phyloP scores from a whole-genome alignment of 1,140 invertebrate species.

The Lanistes nyassanus region DNA sequence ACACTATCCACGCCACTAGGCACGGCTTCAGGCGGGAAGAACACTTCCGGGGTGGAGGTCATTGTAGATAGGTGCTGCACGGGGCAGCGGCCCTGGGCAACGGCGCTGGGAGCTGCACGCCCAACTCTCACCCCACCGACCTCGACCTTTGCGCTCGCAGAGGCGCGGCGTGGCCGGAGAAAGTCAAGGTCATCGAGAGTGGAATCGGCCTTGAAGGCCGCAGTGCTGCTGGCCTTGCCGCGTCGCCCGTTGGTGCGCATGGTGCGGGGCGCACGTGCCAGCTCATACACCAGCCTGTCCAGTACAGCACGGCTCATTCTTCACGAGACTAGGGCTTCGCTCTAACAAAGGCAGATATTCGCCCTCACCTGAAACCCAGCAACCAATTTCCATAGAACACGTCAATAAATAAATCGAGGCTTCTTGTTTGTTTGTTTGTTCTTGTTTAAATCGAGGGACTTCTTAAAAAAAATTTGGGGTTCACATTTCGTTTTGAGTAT shows the following conservation, averaged over 20 bases:
- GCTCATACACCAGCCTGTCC: not conserved
- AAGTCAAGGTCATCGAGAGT: slow-evolving; percentile 1
- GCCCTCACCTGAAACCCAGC: not conserved
- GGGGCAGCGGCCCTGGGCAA: too few species aligned
- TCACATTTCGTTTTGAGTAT: not conserved
- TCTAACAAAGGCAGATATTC: not conserved
- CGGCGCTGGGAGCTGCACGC: too few species aligned
- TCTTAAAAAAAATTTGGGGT: too few species aligned
- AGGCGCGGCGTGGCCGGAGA: too few species aligned
- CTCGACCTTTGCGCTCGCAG: not conserved
- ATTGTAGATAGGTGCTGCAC: not conserved
- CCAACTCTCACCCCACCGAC: not conserved
- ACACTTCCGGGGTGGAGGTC: too few species aligned
- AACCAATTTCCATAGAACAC: too few species aligned
- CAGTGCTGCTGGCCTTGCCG: not conserved
- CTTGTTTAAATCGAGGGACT: too few species aligned
- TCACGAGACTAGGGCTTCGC: too few species aligned
- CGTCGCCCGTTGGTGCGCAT: not conserved
- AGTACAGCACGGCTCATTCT: not conserved
- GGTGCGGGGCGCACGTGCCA: not conserved
- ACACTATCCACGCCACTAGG: not conserved
- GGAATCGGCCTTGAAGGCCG: not conserved
- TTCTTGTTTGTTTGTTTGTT: not conserved
- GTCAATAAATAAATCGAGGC: not conserved
- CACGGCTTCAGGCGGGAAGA: not conserved